A percentile compares a stretch with the other conserved stretches of the same genome.
Conservation (phyloP, 2,113 vertebrate species). For the Lathamus discolor region DNA sequence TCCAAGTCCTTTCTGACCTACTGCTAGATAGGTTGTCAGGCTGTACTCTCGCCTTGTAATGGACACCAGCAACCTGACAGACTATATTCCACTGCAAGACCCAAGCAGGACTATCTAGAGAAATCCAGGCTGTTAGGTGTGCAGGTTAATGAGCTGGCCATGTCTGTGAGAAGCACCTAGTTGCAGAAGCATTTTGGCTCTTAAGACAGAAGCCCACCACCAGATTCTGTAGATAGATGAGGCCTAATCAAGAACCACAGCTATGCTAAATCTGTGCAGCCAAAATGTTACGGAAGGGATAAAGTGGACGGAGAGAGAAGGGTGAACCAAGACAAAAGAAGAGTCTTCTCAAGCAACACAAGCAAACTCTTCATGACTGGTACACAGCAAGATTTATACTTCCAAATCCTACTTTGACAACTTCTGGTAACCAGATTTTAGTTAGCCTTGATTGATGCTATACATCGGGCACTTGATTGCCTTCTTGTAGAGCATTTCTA, state of each 20-base stretch:
- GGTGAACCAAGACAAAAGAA: neutral
- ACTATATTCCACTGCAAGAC: neutral
- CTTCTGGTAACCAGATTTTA: neutral
- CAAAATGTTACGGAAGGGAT: neutral
- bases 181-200: neutral
- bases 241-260: neutral
- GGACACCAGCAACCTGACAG: neutral
- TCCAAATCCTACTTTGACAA: neutral
- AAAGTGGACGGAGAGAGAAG: neutral
- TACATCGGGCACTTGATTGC: neutral
- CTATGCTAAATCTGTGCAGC: neutral
- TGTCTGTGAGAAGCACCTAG: neutral
- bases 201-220: neutral
- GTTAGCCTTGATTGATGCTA: neutral
- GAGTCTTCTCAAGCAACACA: neutral
- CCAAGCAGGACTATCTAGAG: neutral
- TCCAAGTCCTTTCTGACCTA: neutral
- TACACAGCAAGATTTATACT: neutral
- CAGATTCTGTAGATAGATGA: neutral
- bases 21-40: neutral
- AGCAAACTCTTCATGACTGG: neutral
- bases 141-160: neutral
- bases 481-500: neutral
- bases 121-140: neutral
- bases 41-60: neutral